Base-by-base conservation (phyloP, 1,140 invertebrate genomes). In the Heliconius himera region DNA sequence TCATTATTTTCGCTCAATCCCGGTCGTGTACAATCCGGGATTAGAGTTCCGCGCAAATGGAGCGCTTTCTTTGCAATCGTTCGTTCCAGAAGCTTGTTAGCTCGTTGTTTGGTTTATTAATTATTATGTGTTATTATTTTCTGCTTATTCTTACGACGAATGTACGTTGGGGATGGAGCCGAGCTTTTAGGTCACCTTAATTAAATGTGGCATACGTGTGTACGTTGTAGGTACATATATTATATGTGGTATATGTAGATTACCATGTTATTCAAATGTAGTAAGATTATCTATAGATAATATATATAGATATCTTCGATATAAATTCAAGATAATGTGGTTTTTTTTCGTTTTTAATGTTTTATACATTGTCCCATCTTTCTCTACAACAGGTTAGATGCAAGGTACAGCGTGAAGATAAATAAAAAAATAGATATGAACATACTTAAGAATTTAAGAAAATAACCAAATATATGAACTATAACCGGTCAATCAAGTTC, bases 1-100 rank as follows among this genome's bases (percentile, higher is more conserved):
- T 84, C 81, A 82, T 84, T 84, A 84, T 82, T 84, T 77, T 72
- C 66, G 29, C 74, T 82, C 74, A 81, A 82, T 81, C 76, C 72
- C 72, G 71, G 74, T 76, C 76, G 77, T 77, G 76, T 77, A 82
- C 82, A 84, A 84, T 82, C 83, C 83, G 74, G 81, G 83, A 84
- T 84, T 84, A 84, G 78, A 66, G 74, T 80, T 75, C 76, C 49
- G 75, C 41, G 72, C 77, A 81, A 82, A 84, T 82, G 83, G 79
- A 84, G 76, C 75, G 77, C 78, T 82, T 70, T 81, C 78, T 76
- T 51, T 72, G 56, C 41, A 77, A 80, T 77, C 76, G 77, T 83
- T 80, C 56, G 70, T 70, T 60, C 54, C 51, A 46, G 71, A 74
- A 74, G 72, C 77, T 79, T 79, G 72, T 79, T 79, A 79, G 60